Evolutionary conservation across 2,113 vertebrate genomes (phyloP).

Genomic region (Parus major): DNA sequence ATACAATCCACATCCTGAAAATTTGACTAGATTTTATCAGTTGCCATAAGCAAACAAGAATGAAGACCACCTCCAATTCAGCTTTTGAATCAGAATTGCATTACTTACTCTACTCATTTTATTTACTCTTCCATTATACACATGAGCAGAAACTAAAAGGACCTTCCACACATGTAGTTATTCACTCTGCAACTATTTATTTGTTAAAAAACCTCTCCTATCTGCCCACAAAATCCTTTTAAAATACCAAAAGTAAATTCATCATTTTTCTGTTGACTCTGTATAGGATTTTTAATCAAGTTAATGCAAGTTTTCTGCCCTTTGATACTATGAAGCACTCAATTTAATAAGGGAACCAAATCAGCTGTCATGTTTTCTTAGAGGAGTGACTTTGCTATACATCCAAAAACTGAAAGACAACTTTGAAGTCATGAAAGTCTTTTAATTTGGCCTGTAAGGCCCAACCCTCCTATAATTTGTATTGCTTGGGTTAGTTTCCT

Average conservation of each 20-base stretch:
- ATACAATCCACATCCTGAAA: not conserved
- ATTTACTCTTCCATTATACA: not conserved
- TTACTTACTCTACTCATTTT: not conserved
- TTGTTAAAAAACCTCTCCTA: not conserved
- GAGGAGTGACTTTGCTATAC: not conserved
- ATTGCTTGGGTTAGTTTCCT: not conserved
- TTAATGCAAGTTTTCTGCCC: slow-evolving; percentile 42
- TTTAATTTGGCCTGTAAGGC: not conserved
- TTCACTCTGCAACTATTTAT: not conserved
- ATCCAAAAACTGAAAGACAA: not conserved
- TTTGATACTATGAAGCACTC: not conserved
- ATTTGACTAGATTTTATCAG: not conserved
- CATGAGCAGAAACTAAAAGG: not conserved
- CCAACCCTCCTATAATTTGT: not conserved
- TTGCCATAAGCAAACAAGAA: not conserved
- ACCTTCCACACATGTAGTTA: not conserved
- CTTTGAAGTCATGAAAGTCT: not conserved
- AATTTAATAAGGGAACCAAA: not conserved
- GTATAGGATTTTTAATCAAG: slow-evolving; percentile 25
- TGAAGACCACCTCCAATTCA: not conserved
- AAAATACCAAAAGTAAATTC: not conserved
- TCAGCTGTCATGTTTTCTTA: not conserved
- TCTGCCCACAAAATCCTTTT: not conserved
- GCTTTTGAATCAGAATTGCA: not conserved
- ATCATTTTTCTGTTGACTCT: not conserved